Evolutionary conservation across 2,797 vertebrate species (phyloP).

Genomic region (Halcyon badia): DNA sequence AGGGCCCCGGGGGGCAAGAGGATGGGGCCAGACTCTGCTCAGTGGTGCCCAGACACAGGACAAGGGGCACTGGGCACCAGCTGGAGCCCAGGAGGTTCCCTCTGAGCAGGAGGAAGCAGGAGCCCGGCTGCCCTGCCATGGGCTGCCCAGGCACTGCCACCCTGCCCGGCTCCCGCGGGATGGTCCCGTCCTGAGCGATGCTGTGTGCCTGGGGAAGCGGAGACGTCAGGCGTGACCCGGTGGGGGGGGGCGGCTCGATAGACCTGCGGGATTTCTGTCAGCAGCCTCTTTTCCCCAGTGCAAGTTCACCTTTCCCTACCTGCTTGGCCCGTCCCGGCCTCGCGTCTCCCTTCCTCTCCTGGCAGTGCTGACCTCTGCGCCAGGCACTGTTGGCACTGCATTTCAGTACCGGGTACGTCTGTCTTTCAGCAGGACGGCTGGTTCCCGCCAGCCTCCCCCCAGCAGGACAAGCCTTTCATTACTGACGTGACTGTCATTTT

Average conservation of each 20-base stretch:
- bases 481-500: background rate
- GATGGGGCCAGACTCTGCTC: too few species aligned
- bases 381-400: background rate
- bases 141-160: background rate
- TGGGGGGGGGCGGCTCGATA: background rate
- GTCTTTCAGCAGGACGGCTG: background rate
- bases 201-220: background rate
- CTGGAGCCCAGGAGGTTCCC: too few species aligned
- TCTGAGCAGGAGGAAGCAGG: background rate
- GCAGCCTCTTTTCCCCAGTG: background rate
- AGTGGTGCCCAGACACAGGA: too few species aligned
- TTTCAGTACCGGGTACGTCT: slow-evolving; percentile 19
- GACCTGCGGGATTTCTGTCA: background rate
- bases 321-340: background rate
- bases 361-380: slow-evolving; percentile 23
- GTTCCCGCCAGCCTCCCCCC: slow-evolving; percentile 18
- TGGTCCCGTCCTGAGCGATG: background rate
- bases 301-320: slow-evolving; percentile 22
- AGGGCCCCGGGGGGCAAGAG: too few species aligned
- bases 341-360: background rate
- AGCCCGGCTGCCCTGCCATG: background rate
- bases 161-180: background rate
- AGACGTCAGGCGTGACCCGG: background rate
- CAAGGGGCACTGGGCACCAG: too few species aligned
- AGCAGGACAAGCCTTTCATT: slow-evolving; percentile 22